Percentiles rank a stretch among this genome's conserved stretches.
phyloP scores from a whole-genome alignment of 2,797 vertebrate genomes.

The Gymnoscopelus braueri region DNA sequence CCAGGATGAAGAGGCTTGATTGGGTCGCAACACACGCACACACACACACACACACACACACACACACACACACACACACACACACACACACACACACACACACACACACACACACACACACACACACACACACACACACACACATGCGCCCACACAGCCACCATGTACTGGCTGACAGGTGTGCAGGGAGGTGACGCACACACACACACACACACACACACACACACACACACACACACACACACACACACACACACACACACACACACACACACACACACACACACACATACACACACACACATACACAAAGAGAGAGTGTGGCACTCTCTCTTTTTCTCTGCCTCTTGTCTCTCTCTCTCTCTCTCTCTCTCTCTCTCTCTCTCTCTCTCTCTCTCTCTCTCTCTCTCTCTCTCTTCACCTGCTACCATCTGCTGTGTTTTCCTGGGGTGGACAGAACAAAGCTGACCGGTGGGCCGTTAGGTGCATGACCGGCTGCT shows the following conservation, averaged over 20 bases:
- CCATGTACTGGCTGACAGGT: constrained; percentile 27
- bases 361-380: constrained; percentile 8
- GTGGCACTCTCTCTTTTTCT: constrained; percentile 25
- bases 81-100: neutral
- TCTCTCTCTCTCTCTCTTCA: constrained; percentile 39
- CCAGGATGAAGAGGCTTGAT: constrained; percentile 53
- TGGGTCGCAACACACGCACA: neutral
- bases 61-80: too few species aligned
- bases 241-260: too few species aligned
- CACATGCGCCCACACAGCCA: constrained; percentile 7
- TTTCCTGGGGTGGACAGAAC: constrained; percentile 69
- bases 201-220: constrained; percentile 6
- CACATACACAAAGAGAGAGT: neutral
- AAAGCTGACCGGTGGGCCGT: constrained; percentile 62
- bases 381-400: constrained; percentile 32
- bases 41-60: neutral
- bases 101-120: neutral
- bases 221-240: neutral
- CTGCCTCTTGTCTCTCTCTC: constrained; percentile 10
- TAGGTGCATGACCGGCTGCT: constrained; percentile 40
- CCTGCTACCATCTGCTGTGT: constrained; percentile 72
- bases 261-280: too few species aligned
- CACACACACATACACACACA: neutral
- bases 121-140: neutral
- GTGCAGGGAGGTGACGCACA: constrained; percentile 8